Base-by-base conservation (phyloP, 2,797 vertebrate species). In the Schizothorax lantsangensis region DNA sequence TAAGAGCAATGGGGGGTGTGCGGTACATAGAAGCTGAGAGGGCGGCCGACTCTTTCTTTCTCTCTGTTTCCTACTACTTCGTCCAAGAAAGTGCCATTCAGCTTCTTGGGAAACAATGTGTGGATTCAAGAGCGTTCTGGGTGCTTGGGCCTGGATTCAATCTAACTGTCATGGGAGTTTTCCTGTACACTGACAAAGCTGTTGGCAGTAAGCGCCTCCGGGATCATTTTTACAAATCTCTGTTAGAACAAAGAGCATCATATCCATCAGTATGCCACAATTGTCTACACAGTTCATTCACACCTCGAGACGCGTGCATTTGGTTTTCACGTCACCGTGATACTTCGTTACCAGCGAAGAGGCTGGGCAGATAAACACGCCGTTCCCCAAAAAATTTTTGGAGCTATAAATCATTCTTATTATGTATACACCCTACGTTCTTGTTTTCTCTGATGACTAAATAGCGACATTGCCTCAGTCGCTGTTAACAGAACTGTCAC, bases 381-480 rank as follows among this genome's bases (percentile, higher is more conserved):
- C 43, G 21, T 21, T 54, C 21, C 26, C 59, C 87, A 81, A 75
- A 47, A 52, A 81, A 59, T 78, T 88, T 57, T 77, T 23, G 59
- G 38, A 72, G 23, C 43, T 83, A 90, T 93, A 86, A 91, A 91
- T 94, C 89, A 89, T 69, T 23, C 62, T 68, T 38, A 21, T 89
- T 88, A 82, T 84, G 87, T 91, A 89, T 45, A 93, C 92, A 93
- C 21, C 12, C 68, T 72, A 89, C 81, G 84, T 92, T 85, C 86
- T 88, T 89, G 62, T 86, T 91, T 83, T 54, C 87, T 75, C 83
- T 68, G 86, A 90, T 59, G 43, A 38, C 82, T 84, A 81, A 68
- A 66, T 40, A 83, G 75, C 47, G 68, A 57, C 74, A 73, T 68
- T 79, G 43, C 72, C 47, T 83, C 45, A 81, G 69, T 43, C 36